Evolutionary conservation across 1,140 invertebrate genomes (phyloP).

Genomic region (Lamellibrachia luymesi): DNA sequence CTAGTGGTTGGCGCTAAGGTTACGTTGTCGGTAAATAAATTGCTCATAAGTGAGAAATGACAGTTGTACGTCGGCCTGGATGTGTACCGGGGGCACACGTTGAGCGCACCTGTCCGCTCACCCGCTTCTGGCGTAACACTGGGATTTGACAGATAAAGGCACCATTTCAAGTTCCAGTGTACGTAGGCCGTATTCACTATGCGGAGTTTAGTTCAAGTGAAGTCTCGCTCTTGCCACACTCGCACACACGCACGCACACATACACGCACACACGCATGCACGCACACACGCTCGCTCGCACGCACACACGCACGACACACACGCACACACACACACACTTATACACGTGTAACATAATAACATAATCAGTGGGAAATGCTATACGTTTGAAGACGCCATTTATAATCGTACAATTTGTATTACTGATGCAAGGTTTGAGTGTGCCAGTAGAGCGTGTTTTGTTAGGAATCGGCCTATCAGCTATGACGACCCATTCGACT

Average conservation of each 20-base stretch:
- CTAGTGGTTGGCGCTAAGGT: not conserved
- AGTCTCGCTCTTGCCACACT: not conserved
- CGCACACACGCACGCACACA: not conserved
- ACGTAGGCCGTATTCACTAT: not conserved
- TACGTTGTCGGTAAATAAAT: not conserved
- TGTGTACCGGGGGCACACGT: not conserved
- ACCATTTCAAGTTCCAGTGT: not conserved
- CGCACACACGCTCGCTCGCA: not conserved
- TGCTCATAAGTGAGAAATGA: not conserved
- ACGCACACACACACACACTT: too few relatives aligned
- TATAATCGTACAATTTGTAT: too few relatives aligned
- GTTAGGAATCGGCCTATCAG: too few relatives aligned
- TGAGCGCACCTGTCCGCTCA: not conserved
- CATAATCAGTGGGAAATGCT: too few relatives aligned
- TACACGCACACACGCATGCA: conserved; percentile 7
- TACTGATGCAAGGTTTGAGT: too few relatives aligned
- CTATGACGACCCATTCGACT: too few relatives aligned
- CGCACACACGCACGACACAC: not conserved
- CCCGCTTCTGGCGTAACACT: not conserved
- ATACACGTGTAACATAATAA: too few relatives aligned
- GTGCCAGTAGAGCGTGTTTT: too few relatives aligned
- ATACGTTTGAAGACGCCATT: too few relatives aligned
- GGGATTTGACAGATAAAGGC: not conserved
- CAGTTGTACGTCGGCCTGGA: not conserved
- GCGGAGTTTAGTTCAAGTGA: not conserved